Evolutionary conservation across 2,888 invertebrate species (phyloP), one percentile per base, ranked within the genome.

Genomic region (Ametastegia equiseti): DNA sequence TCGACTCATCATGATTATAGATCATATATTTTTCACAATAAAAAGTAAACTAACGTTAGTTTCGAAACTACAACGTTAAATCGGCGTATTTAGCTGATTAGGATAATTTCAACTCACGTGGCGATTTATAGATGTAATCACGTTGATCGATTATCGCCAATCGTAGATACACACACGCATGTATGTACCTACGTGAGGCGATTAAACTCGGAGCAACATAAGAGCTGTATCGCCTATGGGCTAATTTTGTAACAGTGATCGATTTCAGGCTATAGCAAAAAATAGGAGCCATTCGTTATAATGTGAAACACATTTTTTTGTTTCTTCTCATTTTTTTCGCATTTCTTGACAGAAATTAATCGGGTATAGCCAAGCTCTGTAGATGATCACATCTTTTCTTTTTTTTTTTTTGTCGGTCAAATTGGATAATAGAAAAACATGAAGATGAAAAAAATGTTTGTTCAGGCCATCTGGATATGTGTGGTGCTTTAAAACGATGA

Each of bases 391-490:
- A 11, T 67, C n/a, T 1, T 39, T 23, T 36, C 5, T 33, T 19
- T 65, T n/a, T 19, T 65, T 39, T 39, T 33, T 6, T 63, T 36
- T 27, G 7, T 30, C n/a, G 13, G 36, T 67, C 39, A 15, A 11
- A 39, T n/a, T n/a, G n/a, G n/a, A n/a, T 60, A 30, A 27, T 30
- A 60, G 60, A 60, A 60, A 54, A 54, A 23, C 54, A 54, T n/a
- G n/a, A 15, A 30, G 30, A 13, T 15, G 11, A 42, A 19, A 67
- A 67, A 67, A 67, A 67, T 67, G 39, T 67, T 67, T 67, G 65
- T 67, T 67, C 65, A 67, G 39, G 65, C 65, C 65, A 67, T 67
- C 65, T 39, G 39, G 65, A 36, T 39, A 67, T 67, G 65, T 67
- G 65, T 23, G n/a, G 15, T 39, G 19, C 39, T 36, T 67, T 39